Conservation (phyloP, 2,888 invertebrate species). For the Tethea ocularis region DNA sequence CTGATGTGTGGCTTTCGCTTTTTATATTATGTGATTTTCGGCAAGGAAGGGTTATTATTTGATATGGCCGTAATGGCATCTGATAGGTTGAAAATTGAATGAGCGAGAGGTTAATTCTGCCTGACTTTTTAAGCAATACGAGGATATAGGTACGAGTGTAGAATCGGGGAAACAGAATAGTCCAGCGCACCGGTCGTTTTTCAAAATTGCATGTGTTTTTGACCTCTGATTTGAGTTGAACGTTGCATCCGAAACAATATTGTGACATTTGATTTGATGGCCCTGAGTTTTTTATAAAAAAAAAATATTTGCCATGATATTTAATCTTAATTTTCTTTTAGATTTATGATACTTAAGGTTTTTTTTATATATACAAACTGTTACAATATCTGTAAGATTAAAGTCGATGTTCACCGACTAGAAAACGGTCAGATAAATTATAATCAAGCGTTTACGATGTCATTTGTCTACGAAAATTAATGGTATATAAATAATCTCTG, state of each 20-base stretch:
- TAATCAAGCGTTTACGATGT: too few species aligned
- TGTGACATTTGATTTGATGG: neutral
- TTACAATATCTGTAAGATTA: too few species aligned
- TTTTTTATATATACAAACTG: too few species aligned
- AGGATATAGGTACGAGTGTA: neutral
- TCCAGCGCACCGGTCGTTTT: neutral
- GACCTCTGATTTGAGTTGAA: neutral
- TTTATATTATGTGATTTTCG: constrained; percentile 54
- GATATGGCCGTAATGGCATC: constrained; percentile 18
- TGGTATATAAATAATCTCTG: too few species aligned
- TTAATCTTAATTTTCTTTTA: too few species aligned
- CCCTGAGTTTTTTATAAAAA: too few species aligned
- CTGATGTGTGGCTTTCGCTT: constrained; percentile 61
- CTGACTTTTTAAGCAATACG: neutral
- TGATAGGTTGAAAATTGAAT: constrained; percentile 25
- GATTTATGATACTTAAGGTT: too few species aligned
- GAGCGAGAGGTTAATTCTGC: constrained; percentile 20
- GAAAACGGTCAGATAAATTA: too few species aligned
- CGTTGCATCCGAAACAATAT: neutral
- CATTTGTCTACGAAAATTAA: too few species aligned
- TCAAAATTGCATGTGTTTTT: neutral
- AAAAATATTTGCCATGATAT: too few species aligned
- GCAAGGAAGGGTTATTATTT: constrained; percentile 28
- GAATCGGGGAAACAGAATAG: neutral
- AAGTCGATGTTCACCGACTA: too few species aligned